Evolutionary conservation across 1,140 invertebrate species (phyloP).

Genomic region (Saccostrea cuccullata): DNA sequence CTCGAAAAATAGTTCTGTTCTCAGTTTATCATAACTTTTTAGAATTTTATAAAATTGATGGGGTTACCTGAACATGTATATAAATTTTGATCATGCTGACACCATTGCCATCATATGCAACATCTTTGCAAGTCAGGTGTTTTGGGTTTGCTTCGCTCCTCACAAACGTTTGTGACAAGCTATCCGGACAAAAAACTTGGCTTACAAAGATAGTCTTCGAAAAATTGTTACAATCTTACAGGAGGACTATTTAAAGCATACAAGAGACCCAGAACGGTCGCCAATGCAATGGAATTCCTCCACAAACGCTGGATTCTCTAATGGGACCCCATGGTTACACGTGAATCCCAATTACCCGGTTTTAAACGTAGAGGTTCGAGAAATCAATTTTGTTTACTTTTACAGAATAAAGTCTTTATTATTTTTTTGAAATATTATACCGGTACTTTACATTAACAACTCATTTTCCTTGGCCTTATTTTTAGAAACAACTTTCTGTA

Average conservation of each 20-base stretch:
- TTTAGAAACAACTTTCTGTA: background rate
- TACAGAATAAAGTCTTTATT: background rate
- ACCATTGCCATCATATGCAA: too few relatives aligned
- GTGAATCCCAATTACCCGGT: slow-evolving; percentile 80
- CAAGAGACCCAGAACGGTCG: slow-evolving; percentile 84
- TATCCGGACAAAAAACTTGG: too few relatives aligned
- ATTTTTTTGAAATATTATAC: background rate
- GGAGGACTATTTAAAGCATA: background rate
- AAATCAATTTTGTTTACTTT: background rate
- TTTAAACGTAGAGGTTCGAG: slow-evolving; percentile 67
- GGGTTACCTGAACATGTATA: too few relatives aligned
- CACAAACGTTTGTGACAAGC: too few relatives aligned
- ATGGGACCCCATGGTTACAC: slow-evolving; percentile 85
- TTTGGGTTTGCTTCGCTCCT: too few relatives aligned
- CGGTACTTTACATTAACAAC: background rate
- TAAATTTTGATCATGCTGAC: too few relatives aligned
- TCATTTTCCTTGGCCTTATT: background rate
- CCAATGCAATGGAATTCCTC: slow-evolving; percentile 87
- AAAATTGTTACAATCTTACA: background rate
- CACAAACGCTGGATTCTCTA: slow-evolving; percentile 82
- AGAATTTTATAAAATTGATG: too few relatives aligned
- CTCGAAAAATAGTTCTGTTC: too few relatives aligned
- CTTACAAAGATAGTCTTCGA: too few relatives aligned
- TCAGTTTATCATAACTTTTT: too few relatives aligned
- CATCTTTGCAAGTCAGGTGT: too few relatives aligned